Base-by-base conservation (phyloP, 1,140 invertebrate genomes). In the Dendroctonus valens region DNA sequence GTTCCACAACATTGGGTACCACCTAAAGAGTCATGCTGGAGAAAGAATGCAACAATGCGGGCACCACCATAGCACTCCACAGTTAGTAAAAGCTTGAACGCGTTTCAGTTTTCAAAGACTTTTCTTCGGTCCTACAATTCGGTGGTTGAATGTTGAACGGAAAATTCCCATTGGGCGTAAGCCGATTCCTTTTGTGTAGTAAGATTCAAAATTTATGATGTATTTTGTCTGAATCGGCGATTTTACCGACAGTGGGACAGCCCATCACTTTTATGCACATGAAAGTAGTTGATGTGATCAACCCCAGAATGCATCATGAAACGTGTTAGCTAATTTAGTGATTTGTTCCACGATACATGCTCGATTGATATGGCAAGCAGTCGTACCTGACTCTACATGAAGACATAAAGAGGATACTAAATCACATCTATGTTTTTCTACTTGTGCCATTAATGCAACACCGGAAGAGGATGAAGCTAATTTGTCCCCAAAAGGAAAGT, bases 51-150 rank as follows among this genome's bases (percentile, higher is more conserved):
- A 68, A 72, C 73, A 78, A 78, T 78, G 77, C 73, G 75, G 72
- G 75, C 76, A 78, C 77, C 77, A 78, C 77, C 77, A 77, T 75
- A 73, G 74, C 73, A 76, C 76, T 61, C 65, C 65, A 67, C 65
- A 67, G 59, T 62, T 55, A 70, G 69, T 70, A 67, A 67, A 68
- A 70, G 69, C 69, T 41, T 55, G 26, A 55, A 11, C 53, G 50
- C 26, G 37, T 52, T 52, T 52, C 26, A 26, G 3, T 26, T 52
- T n/a, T 37, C 9, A 37, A 8, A 52, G 5, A 51, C 26, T 52
- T 52, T 9, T 52, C 50, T 26, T 26, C 26, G 26, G 26, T 26
- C 26, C 26, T 26, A 26, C 26, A 26, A 26, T 26, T 26, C 26
- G 26, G 26, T 26, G 26, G 26, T 26, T 26, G 26, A 26, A 26